phyloP scores from a whole-genome alignment of 2,797 vertebrate species.

The Sebastiscus albofasciatus region DNA sequence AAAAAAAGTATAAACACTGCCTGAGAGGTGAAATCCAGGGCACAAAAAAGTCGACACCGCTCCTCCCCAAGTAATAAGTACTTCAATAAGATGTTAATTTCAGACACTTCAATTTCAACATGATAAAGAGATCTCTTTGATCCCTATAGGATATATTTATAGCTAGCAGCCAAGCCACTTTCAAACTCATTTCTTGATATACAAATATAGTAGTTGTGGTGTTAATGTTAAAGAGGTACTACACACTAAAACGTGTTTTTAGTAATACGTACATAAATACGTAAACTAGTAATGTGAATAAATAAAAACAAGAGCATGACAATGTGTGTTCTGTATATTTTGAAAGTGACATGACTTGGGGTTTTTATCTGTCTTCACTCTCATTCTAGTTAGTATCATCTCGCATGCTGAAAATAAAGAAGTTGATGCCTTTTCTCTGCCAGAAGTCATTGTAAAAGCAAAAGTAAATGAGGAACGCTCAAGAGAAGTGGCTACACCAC shows the following conservation, averaged over 20 bases:
- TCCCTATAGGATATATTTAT: background rate
- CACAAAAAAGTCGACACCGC: background rate
- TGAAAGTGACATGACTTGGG: background rate
- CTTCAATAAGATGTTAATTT: too few species aligned
- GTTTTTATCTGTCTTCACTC: background rate
- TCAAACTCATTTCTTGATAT: background rate
- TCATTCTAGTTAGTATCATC: background rate
- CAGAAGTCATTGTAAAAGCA: slow-evolving; percentile 3
- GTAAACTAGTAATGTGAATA: too few species aligned
- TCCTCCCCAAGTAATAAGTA: background rate
- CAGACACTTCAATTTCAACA: too few species aligned
- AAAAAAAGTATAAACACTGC: too few species aligned
- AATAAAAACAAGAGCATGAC: background rate
- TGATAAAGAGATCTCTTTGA: too few species aligned
- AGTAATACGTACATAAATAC: too few species aligned
- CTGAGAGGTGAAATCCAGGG: background rate
- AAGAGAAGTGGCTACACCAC: background rate
- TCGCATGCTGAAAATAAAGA: slow-evolving; percentile 12
- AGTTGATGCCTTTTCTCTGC: background rate
- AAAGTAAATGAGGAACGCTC: slow-evolving; percentile 10
- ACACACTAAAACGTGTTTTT: too few species aligned
- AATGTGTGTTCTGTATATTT: background rate
- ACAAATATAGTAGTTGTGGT: background rate
- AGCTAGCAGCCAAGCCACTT: background rate
- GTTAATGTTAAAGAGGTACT: background rate